Evolutionary conservation across 2,113 vertebrate genomes (phyloP).

Genomic region (Sylvilagus bachmani): DNA sequence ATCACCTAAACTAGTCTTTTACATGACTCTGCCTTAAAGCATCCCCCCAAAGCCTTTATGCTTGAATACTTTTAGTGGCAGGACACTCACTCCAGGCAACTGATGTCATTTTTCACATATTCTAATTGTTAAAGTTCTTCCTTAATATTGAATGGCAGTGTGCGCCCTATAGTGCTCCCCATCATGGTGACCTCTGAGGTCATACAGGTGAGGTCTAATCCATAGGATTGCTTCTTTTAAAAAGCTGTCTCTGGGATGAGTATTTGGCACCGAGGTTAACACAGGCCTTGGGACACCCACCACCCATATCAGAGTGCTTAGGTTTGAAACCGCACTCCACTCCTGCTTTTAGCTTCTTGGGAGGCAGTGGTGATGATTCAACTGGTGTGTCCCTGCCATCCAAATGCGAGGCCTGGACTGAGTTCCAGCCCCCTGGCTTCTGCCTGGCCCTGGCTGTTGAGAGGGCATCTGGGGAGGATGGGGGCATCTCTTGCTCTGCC

Average conservation of each 20-base stretch:
- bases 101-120: not conserved
- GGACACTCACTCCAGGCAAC: not conserved
- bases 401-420: too few relatives aligned
- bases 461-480: too few relatives aligned
- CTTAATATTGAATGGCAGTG: not conserved
- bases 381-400: too few relatives aligned
- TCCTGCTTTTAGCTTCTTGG: too few relatives aligned
- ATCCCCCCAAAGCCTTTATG: not conserved
- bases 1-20: not conserved
- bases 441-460: too few relatives aligned
- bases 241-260: not conserved
- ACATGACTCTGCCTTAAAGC: slow-evolving; percentile 14
- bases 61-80: not conserved
- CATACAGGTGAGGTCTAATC: not conserved
- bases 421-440: too few relatives aligned
- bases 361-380: too few relatives aligned
- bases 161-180: not conserved
- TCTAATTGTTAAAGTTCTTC: not conserved
- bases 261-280: too few relatives aligned
- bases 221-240: not conserved
- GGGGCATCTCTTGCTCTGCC: too few relatives aligned
- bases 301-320: too few relatives aligned
- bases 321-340: too few relatives aligned
- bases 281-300: too few relatives aligned
- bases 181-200: not conserved